Evolutionary conservation across 2,888 invertebrate genomes (phyloP).

Genomic region (Diadromus collaris): DNA sequence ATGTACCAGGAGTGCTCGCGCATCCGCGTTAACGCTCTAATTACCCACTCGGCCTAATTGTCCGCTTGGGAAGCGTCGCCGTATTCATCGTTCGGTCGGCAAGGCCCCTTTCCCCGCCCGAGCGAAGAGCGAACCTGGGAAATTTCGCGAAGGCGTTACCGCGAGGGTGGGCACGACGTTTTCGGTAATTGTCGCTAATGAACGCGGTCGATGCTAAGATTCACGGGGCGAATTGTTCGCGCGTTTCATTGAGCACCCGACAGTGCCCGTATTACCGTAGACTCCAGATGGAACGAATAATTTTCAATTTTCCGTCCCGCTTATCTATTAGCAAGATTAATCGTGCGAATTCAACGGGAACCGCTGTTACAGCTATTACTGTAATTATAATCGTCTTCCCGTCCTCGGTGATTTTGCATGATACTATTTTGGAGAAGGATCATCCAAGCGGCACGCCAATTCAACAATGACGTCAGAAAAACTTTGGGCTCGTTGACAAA

Average conservation of each 20-base stretch:
- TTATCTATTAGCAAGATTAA: conserved; percentile 1
- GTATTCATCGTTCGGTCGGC: conserved; percentile 47
- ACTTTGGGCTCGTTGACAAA: conserved; percentile 16
- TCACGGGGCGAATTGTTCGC: conserved; percentile 44
- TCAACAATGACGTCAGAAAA: not conserved
- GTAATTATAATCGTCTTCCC: not conserved
- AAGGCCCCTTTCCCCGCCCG: conserved; percentile 19
- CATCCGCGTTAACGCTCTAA: conserved; percentile 69
- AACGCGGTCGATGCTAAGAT: conserved; percentile 50
- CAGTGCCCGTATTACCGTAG: conserved; percentile 28
- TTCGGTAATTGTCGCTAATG: conserved; percentile 60
- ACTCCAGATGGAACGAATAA: not conserved
- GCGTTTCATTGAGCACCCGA: conserved; percentile 49
- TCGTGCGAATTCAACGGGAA: conserved; percentile 4
- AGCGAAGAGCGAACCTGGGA: conserved; percentile 28
- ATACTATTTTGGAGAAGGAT: not conserved
- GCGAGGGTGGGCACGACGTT: conserved; percentile 44
- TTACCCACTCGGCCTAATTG: conserved; percentile 72
- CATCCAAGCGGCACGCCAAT: not conserved
- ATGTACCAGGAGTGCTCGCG: conserved; percentile 44
- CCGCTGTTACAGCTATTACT: not conserved
- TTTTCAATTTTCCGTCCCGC: conserved; percentile 19
- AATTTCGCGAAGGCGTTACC: conserved; percentile 38
- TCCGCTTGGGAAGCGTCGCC: conserved; percentile 58
- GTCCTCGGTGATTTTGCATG: not conserved